Evolutionary conservation across 2,888 invertebrate genomes (phyloP).

Genomic region (Furcula furcula): DNA sequence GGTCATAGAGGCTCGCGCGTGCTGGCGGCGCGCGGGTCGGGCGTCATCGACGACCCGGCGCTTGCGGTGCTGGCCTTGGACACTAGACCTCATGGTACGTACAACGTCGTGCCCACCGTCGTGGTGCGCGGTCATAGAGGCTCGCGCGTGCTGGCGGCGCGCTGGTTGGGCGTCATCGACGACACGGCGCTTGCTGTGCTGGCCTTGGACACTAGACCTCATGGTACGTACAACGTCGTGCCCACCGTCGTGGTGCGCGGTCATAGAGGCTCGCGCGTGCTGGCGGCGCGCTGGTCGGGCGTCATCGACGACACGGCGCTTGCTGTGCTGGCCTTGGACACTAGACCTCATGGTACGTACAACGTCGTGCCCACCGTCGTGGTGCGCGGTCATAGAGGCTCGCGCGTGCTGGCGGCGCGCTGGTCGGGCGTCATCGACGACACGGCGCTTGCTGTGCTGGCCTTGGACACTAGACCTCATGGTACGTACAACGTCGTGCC

Average conservation of each 20-base stretch:
- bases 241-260: slow-evolving; percentile 72
- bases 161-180: slow-evolving; percentile 75
- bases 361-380: slow-evolving; percentile 71
- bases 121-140: slow-evolving; percentile 70
- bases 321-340: slow-evolving; percentile 69
- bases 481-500: slow-evolving; percentile 67
- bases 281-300: slow-evolving; percentile 76
- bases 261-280: slow-evolving; percentile 64
- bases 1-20: slow-evolving; percentile 70
- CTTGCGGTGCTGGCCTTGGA: slow-evolving; percentile 71
- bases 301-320: slow-evolving; percentile 69
- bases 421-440: slow-evolving; percentile 76
- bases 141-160: slow-evolving; percentile 66
- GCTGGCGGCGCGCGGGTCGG: slow-evolving; percentile 74
- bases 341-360: slow-evolving; percentile 65
- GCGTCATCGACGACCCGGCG: slow-evolving; percentile 68
- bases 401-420: slow-evolving; percentile 68
- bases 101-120: slow-evolving; percentile 68
- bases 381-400: slow-evolving; percentile 67
- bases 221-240: slow-evolving; percentile 63
- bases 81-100: slow-evolving; percentile 65
- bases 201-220: slow-evolving; percentile 66
- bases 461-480: slow-evolving; percentile 67
- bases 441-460: slow-evolving; percentile 67
- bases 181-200: slow-evolving; percentile 70